Evolutionary conservation across 30 jellyfish, hydroid and myxozoan species (phyloP), one percentile per base, ranked within the genome.

Genomic region (Turritopsis dohrnii): DNA sequence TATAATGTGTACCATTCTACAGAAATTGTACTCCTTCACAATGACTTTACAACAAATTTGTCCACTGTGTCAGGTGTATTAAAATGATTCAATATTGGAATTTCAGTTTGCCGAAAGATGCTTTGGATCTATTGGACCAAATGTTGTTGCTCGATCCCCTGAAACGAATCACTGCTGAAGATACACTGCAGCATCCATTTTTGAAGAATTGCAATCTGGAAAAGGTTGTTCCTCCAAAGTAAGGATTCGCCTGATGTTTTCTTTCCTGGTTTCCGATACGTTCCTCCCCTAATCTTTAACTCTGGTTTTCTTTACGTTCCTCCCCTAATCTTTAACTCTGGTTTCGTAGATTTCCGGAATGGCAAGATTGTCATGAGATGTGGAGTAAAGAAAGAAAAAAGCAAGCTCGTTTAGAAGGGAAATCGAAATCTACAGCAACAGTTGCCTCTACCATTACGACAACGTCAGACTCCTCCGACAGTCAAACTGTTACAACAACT

Each of bases 341-440:
- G 21, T 71, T 71, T 83, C 54, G 21, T 41, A 94, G 99, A 76
- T 85, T 94, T 52, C 99, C 99, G 1, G 96, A 87, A 18, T 89
- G 89, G 85, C 97, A 94, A 85, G 97, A 94, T 81, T 94, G 97
- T 76, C 99, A 94, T 74, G 99, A 94, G 75, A 89, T 94, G 99
- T 90, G 97, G 97, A 90, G 96, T 65, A 94, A 94, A 73, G 96
- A 94, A 74, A 60, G 95, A 71, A 88, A 88, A 74, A 89, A 96
- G 73, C 89, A 84, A 75, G 96, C 95, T 21, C 96, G 99, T 21
- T 89, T 83, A 81, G 83, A 82, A 66, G 92, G 80, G 21, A 93
- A 86, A 28, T 71, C 89, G 16, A 88, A 87, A 28, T 83, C 87
- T 24, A 25, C 23, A 7, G 0, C 83, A 21, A 22, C 65, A n/a